Conservation (phyloP, 2,113 vertebrate genomes). For the Mugil cephalus region DNA sequence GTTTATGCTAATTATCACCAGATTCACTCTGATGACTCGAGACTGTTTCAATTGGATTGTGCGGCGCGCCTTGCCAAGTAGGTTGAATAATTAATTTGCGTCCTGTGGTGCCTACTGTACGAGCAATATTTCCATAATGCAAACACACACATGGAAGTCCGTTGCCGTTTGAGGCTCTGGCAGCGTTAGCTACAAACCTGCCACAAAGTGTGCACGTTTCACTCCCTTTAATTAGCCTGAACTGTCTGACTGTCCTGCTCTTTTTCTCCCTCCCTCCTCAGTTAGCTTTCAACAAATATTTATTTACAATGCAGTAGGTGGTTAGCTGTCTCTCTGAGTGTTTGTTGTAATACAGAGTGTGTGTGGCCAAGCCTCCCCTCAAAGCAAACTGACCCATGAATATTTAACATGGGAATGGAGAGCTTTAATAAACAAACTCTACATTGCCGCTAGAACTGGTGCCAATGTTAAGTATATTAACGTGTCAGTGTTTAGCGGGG, state of each 20-base stretch:
- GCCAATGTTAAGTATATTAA: constrained; percentile 2
- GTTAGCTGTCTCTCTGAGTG: constrained; percentile 28
- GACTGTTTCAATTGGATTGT: constrained; percentile 41
- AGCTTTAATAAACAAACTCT: constrained; percentile 49
- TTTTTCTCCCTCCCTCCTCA: constrained; percentile 12
- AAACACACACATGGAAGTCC: constrained; percentile 29
- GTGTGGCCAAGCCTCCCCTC: constrained; percentile 30
- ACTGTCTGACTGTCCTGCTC: constrained; percentile 41
- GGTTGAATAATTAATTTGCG: constrained; percentile 52
- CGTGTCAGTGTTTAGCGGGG: too few species aligned
- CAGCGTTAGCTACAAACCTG: constrained; percentile 35
- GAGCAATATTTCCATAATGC: constrained; percentile 23
- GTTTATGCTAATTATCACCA: constrained; percentile 9
- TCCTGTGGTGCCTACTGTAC: constrained; percentile 10
- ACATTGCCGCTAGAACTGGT: constrained; percentile 26
- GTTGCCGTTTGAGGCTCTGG: constrained; percentile 31
- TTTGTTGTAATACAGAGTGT: constrained; percentile 35
- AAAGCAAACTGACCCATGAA: constrained; percentile 50
- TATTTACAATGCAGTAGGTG: constrained; percentile 53
- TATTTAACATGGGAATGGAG: constrained; percentile 59
- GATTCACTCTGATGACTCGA: constrained; percentile 18
- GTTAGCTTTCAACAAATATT: constrained; percentile 54
- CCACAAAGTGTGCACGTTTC: constrained; percentile 35
- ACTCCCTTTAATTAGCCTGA: constrained; percentile 51
- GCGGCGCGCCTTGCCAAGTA: constrained; percentile 27